These are phyloP conservation scores for Catagonus wagneri DNA, from an alignment of 2,113 vertebrate genomes.

Conservation along the genomic window DNA sequence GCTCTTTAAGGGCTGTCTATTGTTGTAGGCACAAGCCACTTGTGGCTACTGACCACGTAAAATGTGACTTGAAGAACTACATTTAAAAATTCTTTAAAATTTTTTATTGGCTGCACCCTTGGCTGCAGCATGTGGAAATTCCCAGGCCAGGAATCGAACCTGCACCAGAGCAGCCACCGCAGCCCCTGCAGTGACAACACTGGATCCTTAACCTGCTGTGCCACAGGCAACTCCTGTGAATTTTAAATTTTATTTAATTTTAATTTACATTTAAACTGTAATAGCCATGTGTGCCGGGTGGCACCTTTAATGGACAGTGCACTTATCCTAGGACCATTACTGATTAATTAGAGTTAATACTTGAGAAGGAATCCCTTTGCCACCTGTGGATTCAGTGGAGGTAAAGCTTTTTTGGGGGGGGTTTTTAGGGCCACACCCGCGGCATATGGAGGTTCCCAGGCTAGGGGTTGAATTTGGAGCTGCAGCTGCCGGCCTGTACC, in stretches of 20 bases:
- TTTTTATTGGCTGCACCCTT: no score
- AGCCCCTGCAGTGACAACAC: no score
- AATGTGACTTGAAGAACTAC: not conserved
- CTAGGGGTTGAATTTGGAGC: no score
- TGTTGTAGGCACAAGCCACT: not conserved
- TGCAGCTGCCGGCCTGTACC: no score
- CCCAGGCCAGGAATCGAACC: no score
- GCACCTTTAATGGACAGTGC: not conserved
- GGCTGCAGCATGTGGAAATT: no score
- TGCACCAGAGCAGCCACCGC: no score
- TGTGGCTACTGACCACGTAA: not conserved
- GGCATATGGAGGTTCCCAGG: no score
- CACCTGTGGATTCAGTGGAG: not conserved
- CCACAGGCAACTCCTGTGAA: not conserved
- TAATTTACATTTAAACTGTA: not conserved
- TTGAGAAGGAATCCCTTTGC: not conserved
- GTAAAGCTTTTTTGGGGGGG: no score
- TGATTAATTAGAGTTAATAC: not conserved
- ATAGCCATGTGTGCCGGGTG: not conserved
- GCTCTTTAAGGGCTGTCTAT: not conserved
- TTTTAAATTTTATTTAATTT: constrained; percentile 39
- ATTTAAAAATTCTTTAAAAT: not conserved
- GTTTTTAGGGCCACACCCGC: no score
- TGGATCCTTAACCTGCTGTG: no score
- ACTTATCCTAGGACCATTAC: not conserved